Evolutionary conservation across 1,140 invertebrate species (phyloP).

Genomic region (Plectus sambesii): DNA sequence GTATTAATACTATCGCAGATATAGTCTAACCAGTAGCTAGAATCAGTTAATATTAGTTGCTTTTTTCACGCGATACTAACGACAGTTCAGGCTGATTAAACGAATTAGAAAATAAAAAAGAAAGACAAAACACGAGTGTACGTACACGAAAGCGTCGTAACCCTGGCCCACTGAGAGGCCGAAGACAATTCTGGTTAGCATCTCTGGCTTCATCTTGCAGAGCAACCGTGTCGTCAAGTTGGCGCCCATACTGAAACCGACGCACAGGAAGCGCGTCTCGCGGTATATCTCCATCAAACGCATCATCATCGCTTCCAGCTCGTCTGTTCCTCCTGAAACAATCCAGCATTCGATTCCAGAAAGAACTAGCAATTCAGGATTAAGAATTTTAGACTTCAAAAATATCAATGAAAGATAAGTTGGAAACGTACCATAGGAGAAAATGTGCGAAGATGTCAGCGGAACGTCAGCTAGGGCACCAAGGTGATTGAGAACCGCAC

Average conservation of each 20-base stretch:
- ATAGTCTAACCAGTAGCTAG: too few relatives aligned
- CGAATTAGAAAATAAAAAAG: too few relatives aligned
- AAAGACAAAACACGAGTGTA: too few relatives aligned
- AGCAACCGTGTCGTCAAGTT: slow-evolving; percentile 34
- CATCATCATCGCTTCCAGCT: slow-evolving; percentile 66
- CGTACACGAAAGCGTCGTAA: too few relatives aligned
- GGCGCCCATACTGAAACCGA: slow-evolving; percentile 73
- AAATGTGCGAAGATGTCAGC: slow-evolving; percentile 72
- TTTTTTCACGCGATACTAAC: too few relatives aligned
- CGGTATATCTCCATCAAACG: slow-evolving; percentile 61
- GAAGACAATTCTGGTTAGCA: slow-evolving; percentile 1
- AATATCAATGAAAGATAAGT: too few relatives aligned
- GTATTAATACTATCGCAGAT: too few relatives aligned
- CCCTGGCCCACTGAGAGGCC: neutral
- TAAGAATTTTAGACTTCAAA: too few relatives aligned
- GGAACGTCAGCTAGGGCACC: slow-evolving; percentile 70
- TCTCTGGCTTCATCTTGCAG: slow-evolving; percentile 3
- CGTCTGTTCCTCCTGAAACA: slow-evolving; percentile 64
- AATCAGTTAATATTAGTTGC: too few relatives aligned
- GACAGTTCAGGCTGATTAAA: too few relatives aligned
- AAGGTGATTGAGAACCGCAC: slow-evolving; percentile 83
- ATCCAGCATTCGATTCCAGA: too few relatives aligned
- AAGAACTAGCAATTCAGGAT: too few relatives aligned
- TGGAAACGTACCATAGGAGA: slow-evolving; percentile 72
- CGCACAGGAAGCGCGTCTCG: slow-evolving; percentile 62